phyloP scores from a whole-genome alignment of 2,113 vertebrate species.

The Steatornis caripensis region DNA sequence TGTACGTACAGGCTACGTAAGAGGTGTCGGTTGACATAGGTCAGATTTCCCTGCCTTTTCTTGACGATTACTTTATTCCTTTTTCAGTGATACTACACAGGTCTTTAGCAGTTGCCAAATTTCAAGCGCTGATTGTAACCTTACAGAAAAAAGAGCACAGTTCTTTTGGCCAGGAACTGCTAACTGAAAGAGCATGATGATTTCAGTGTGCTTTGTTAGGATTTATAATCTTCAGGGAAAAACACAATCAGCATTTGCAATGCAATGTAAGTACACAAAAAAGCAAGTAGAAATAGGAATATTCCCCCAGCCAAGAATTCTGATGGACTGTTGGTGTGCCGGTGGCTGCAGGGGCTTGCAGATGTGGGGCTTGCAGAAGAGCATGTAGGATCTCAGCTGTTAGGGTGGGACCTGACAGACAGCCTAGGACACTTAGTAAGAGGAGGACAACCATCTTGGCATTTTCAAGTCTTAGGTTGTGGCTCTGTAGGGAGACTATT shows the following conservation, averaged over 20 bases:
- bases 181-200: neutral
- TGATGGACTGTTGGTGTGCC: neutral
- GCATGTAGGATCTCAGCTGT: neutral
- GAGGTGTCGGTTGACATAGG: neutral
- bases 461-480: neutral
- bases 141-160: neutral
- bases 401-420: neutral
- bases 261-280: neutral
- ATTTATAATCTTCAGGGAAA: conserved; percentile 8
- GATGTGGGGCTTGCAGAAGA: neutral
- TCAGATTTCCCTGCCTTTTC: neutral
- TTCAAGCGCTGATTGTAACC: neutral
- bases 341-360: neutral
- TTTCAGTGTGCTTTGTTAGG: neutral
- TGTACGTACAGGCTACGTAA: neutral
- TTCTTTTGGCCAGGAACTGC: neutral
- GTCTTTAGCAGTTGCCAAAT: neutral
- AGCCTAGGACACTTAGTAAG: neutral
- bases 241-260: conserved; percentile 13
- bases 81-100: conserved; percentile 7
- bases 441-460: neutral
- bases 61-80: neutral
- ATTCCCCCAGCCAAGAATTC: neutral
- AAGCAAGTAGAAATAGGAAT: neutral
- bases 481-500: neutral